Base-by-base conservation (phyloP, 2,888 invertebrate genomes). In the Hypomecis atomaria region DNA sequence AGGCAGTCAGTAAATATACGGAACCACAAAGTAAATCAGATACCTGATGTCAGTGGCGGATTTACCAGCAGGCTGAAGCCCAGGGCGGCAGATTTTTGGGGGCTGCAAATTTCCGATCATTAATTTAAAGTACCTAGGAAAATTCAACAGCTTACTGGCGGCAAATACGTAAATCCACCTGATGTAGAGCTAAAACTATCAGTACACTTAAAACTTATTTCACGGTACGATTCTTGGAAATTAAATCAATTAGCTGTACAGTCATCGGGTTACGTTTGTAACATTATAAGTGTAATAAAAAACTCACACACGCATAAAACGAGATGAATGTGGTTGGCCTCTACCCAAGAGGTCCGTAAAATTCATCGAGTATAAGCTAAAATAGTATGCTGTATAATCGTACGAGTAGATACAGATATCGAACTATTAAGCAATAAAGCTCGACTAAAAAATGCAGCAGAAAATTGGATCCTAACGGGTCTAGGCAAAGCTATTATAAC, bases 391-490 rank as follows among this genome's bases (percentile, higher is more conserved):
- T 10, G 40, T 13, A 5, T n/a, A 36, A 37, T 13, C 45, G 11
- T 42, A 60, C 45, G 42, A 59, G 49, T 56, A n/a, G 42, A 40
- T 23, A 62, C 42, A 9, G 5, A 45, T 59, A 63, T 59, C 10
- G 54, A 55, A 60, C 56, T 43, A 60, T 59, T 45, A 58, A 59
- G 54, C 44, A 50, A 58, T 48, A 56, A 53, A 60, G 45, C 44
- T 55, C 8, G 0, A 11, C 37, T 42, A 36, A 43, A 56, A 43
- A 56, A 52, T 11, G 23, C 47, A 23, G 9, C 36, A 45, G 45
- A 48, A 59, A 60, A 56, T 60, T 57, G 60, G n/a, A 65, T 43
- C 42, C 56, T 65, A 65, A 65, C 65, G 65, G 60, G 37, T 59
- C 59, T 61, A 57, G 57, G 53, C 36, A 47, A 57, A 47, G 47